Conservation (phyloP, 2,888 invertebrate species). For the Microplitis manilae region DNA sequence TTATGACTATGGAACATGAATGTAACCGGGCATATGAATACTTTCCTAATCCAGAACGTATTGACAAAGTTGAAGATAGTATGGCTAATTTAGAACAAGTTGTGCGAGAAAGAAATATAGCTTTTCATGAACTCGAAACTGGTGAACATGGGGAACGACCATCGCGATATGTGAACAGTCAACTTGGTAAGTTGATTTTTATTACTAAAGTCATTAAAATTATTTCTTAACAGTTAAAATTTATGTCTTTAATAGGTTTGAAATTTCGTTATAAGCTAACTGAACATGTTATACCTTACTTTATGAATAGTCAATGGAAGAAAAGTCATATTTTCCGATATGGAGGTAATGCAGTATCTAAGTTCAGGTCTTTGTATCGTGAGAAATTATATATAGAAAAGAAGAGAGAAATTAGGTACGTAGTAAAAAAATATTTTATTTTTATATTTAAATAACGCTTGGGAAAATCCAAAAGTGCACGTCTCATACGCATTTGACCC, state of each 20-base stretch:
- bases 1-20: constrained; percentile 95
- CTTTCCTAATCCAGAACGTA: constrained; percentile 93
- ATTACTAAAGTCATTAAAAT: not conserved
- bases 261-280: constrained; percentile 68
- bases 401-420: constrained; percentile 75
- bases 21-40: constrained; percentile 77
- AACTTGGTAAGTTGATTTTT: constrained; percentile 73
- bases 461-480: too few relatives aligned
- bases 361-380: constrained; percentile 76
- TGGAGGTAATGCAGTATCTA: constrained; percentile 76
- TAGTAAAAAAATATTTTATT: constrained; percentile 34
- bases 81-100: constrained; percentile 95
- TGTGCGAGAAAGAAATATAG: constrained; percentile 91
- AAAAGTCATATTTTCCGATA: constrained; percentile 75
- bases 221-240: not conserved
- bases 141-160: constrained; percentile 88
- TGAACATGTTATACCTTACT: constrained; percentile 80
- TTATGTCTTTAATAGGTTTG: constrained; percentile 62
- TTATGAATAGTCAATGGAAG: constrained; percentile 79
- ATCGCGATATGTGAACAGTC: constrained; percentile 74
- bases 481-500: too few relatives aligned
- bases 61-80: constrained; percentile 94
- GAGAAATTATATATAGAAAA: constrained; percentile 78
- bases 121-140: constrained; percentile 91
- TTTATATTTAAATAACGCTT: not conserved